phyloP scores from a whole-genome alignment of 1,140 invertebrate species.

The Gyrodactylus salaris region DNA sequence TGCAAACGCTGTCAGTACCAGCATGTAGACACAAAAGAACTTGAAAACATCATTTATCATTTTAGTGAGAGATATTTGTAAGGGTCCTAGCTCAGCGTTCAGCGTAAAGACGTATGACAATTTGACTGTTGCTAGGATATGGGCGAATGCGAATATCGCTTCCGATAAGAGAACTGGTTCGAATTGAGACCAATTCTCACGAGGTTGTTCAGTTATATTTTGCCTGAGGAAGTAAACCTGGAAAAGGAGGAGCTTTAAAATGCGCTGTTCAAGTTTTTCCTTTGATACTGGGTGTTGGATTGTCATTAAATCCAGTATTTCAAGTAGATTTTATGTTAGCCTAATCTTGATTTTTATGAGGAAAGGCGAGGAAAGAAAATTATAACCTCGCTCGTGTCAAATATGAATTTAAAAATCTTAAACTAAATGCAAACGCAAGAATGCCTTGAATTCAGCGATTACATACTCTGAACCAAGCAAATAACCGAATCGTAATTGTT shows the following conservation, averaged over 20 bases:
- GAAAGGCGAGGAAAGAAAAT: too few species aligned
- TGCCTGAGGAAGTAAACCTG: too few species aligned
- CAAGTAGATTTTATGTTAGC: too few species aligned
- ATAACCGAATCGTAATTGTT: not conserved
- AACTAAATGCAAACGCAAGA: too few species aligned
- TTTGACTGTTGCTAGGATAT: slow-evolving; percentile 82
- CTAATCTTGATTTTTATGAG: too few species aligned
- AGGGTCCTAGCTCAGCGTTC: slow-evolving; percentile 13
- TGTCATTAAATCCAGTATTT: too few species aligned
- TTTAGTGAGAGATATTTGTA: slow-evolving; percentile 45
- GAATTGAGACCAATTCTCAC: slow-evolving; percentile 56
- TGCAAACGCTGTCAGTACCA: slow-evolving; percentile 54
- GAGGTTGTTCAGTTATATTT: slow-evolving; percentile 26
- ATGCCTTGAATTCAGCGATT: too few species aligned
- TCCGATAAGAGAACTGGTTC: slow-evolving; percentile 76
- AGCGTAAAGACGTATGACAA: slow-evolving; percentile 22
- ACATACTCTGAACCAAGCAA: not conserved
- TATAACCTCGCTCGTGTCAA: too few species aligned
- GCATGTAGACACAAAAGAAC: slow-evolving; percentile 60
- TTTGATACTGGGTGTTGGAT: too few species aligned
- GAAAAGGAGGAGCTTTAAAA: too few species aligned
- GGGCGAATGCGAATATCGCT: slow-evolving; percentile 61
- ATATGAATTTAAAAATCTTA: too few species aligned
- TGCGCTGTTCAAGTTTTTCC: too few species aligned
- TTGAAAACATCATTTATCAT: slow-evolving; percentile 73